These are phyloP conservation scores for Siniperca scherzeri DNA, from an alignment of 2,797 vertebrate genomes.

Conservation along the genomic window DNA sequence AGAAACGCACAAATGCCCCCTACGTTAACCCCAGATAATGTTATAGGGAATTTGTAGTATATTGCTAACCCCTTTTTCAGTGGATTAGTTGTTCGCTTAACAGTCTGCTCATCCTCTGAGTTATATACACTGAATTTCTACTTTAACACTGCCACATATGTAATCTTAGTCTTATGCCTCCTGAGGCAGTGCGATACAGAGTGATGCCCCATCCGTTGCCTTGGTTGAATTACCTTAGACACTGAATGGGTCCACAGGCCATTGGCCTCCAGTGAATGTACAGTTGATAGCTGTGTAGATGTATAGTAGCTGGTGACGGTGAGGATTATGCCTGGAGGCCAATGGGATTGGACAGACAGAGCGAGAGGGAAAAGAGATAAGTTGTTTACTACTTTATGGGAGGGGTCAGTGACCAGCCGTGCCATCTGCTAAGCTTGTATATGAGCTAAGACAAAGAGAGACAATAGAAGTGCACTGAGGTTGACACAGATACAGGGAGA, in stretches of 20 bases:
- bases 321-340: constrained; percentile 66
- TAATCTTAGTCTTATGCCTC: constrained; percentile 13
- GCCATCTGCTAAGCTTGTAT: constrained; percentile 77
- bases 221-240: constrained; percentile 13
- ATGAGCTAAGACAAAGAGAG: constrained; percentile 52
- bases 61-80: constrained; percentile 2
- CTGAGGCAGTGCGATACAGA: background rate
- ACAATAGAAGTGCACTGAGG: constrained; percentile 55
- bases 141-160: background rate
- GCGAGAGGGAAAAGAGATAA: constrained; percentile 49
- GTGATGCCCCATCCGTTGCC: background rate
- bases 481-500: constrained; percentile 66
- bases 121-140: background rate
- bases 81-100: constrained; percentile 13
- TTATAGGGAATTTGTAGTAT: constrained; percentile 1
- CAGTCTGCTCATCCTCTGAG: background rate
- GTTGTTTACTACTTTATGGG: constrained; percentile 79
- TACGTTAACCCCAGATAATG: background rate
- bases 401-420: constrained; percentile 56
- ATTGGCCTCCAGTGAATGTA: background rate
- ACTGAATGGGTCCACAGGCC: constrained; percentile 15
- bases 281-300: constrained; percentile 33
- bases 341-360: constrained; percentile 60
- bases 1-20: background rate
- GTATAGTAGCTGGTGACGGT: constrained; percentile 40